Conservation (phyloP, 2,113 vertebrate genomes). For the Hippocampus comes region DNA sequence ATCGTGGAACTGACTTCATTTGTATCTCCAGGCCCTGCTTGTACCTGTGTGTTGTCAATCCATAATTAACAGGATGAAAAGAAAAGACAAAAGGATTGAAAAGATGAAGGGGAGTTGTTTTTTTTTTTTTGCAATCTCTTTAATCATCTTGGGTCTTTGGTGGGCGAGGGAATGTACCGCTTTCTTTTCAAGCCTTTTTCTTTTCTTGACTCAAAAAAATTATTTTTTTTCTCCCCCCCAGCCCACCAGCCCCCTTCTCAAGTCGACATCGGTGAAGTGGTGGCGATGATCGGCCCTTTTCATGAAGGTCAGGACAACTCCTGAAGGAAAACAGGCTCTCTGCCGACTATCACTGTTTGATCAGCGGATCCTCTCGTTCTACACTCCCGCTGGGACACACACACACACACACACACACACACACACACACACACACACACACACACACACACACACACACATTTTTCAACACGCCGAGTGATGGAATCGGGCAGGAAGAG, state of each 20-base stretch:
- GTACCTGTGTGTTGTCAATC: too few species aligned
- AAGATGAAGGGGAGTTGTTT: not conserved
- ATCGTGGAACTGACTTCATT: too few species aligned
- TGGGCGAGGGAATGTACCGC: not conserved
- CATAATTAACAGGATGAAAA: not conserved
- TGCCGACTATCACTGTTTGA: conserved; percentile 35
- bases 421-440: not conserved
- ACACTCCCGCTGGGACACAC: not conserved
- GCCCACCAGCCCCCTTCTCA: not conserved
- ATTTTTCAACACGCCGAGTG: not conserved
- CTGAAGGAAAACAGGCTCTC: conserved; percentile 24
- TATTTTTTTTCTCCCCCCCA: not conserved
- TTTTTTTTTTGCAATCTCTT: not conserved
- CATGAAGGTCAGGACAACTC: conserved; percentile 43
- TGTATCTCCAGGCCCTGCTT: too few species aligned
- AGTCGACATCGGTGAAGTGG: conserved; percentile 27
- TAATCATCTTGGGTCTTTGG: not conserved
- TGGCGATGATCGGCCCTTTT: conserved; percentile 23
- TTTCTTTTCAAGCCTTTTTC: not conserved
- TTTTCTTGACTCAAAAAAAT: not conserved
- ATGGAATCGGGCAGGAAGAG: not conserved
- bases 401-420: not conserved
- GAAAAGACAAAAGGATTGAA: not conserved
- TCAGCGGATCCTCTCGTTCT: conserved; percentile 26
- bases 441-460: not conserved